A percentile compares a stretch with the other conserved stretches of the same genome.
Conservation (phyloP, 2,113 vertebrate genomes). For the Labeo rohita region DNA sequence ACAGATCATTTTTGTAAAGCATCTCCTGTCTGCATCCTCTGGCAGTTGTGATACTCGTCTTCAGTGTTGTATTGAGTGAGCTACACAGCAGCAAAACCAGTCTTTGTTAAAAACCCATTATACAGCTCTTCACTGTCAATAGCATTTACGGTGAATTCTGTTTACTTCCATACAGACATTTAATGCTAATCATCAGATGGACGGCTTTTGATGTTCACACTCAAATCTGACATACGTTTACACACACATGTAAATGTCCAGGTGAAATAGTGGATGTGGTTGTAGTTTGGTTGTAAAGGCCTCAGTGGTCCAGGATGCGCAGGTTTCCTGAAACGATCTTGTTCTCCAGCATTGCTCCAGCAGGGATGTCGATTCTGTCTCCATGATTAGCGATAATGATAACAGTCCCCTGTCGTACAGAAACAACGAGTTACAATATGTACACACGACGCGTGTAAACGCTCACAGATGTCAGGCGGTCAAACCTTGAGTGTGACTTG, state of each 20-base stretch:
- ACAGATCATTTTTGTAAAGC: not conserved
- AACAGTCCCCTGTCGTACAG: slow-evolving; percentile 89
- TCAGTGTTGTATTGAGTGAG: not conserved
- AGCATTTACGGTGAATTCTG: not conserved
- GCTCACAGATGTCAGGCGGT: not conserved
- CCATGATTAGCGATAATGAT: slow-evolving; percentile 98
- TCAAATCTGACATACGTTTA: not conserved
- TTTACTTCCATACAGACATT: not conserved
- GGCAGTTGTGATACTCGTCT: not conserved
- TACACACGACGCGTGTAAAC: not conserved
- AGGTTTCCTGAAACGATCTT: slow-evolving; percentile 98
- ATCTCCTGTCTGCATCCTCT: not conserved
- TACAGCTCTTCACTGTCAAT: not conserved
- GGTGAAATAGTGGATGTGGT: not conserved
- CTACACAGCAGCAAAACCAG: not conserved
- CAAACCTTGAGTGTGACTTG: slow-evolving; percentile 91
- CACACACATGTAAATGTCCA: slow-evolving; percentile 25
- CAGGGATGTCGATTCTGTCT: slow-evolving; percentile 96
- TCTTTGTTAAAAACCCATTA: not conserved
- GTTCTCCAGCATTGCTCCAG: slow-evolving; percentile 95
- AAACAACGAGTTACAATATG: not conserved
- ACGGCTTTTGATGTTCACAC: not conserved
- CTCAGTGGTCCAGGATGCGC: slow-evolving; percentile 96
- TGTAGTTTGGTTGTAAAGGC: slow-evolving; percentile 43
- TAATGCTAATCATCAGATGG: not conserved